phyloP scores from a whole-genome alignment of 2,113 vertebrate genomes.

The Megaleporinus macrocephalus region DNA sequence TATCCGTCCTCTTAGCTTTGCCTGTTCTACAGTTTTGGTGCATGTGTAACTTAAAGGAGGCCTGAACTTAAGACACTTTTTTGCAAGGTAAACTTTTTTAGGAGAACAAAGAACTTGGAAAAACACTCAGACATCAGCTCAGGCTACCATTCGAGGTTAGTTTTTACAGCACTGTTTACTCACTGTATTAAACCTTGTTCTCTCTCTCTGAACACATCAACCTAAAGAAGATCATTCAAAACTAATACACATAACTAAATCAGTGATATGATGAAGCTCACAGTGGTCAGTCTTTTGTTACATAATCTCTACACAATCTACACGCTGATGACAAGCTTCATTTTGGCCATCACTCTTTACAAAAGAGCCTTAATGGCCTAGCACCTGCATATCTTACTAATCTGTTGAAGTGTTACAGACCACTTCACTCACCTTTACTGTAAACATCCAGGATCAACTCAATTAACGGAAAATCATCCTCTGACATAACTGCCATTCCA shows the following conservation, averaged over 20 bases:
- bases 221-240: neutral
- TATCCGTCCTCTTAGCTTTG: conserved; percentile 11
- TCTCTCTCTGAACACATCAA: neutral
- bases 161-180: neutral
- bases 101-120: neutral
- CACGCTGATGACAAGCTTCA: neutral
- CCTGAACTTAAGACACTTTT: conserved; percentile 26
- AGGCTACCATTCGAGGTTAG: neutral
- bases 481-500: too few species aligned
- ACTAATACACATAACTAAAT: neutral
- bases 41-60: neutral
- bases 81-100: conserved; percentile 3
- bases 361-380: too few species aligned
- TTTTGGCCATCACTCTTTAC: neutral
- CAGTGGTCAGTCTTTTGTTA: too few species aligned
- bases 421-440: too few species aligned
- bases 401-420: too few species aligned
- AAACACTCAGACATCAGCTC: neutral
- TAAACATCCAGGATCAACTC: too few species aligned
- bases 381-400: too few species aligned
- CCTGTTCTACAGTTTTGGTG: conserved; percentile 13
- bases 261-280: neutral
- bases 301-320: too few species aligned
- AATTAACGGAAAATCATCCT: too few species aligned
- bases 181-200: neutral